phyloP scores from a whole-genome alignment of 2,113 vertebrate genomes.

The Puntigrus tetrazona region DNA sequence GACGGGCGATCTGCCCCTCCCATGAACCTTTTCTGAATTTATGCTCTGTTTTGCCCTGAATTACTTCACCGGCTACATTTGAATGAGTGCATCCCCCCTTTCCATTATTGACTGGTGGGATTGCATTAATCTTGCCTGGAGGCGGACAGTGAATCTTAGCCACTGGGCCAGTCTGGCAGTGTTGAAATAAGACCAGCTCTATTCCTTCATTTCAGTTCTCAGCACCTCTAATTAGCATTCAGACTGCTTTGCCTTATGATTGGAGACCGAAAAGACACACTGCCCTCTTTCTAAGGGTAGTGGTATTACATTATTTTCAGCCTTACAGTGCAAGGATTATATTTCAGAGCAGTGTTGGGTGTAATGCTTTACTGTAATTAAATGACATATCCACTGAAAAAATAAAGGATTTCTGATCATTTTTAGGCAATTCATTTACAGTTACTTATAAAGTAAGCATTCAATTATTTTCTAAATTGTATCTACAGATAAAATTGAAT shows the following conservation, averaged over 20 bases:
- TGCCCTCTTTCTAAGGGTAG: conserved; percentile 70
- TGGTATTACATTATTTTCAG: conserved; percentile 44
- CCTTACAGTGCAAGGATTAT: neutral
- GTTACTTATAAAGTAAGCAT: no score
- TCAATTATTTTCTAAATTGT: no score
- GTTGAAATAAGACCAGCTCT: conserved; percentile 68
- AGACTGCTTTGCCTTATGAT: conserved; percentile 59
- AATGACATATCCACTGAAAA: no score
- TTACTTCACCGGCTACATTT: conserved; percentile 62
- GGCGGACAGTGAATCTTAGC: conserved; percentile 72
- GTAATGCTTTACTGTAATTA: no score
- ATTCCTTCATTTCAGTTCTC: conserved; percentile 60
- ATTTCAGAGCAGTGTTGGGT: no score
- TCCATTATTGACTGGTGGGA: conserved; percentile 63
- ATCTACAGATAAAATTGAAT: no score
- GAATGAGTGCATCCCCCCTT: conserved; percentile 66
- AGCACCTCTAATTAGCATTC: conserved; percentile 62
- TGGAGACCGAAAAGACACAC: conserved; percentile 65
- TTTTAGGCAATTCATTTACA: no score
- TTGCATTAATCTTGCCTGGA: conserved; percentile 60
- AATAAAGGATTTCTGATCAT: no score
- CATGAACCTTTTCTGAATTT: conserved; percentile 39
- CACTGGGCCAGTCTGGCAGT: conserved; percentile 48
- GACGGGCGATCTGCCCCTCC: conserved; percentile 46
- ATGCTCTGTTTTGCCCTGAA: conserved; percentile 41